Evolutionary conservation across 2,888 invertebrate genomes (phyloP), one percentile per base, ranked within the genome.

Genomic region (Epistrophe eligans): DNA sequence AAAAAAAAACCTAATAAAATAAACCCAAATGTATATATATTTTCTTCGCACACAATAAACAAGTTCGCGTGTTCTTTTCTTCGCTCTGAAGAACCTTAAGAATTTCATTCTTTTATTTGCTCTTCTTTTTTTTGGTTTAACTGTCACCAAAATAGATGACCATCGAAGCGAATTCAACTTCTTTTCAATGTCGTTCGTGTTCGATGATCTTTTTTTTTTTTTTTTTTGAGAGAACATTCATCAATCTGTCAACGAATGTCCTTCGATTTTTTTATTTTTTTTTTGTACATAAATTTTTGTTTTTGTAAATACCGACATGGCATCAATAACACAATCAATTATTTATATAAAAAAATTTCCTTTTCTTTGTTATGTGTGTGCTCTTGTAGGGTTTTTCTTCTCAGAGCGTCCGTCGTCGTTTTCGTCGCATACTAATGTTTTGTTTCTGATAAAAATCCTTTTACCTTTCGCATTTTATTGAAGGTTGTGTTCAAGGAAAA

Each of bases 241-340:
- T 85, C 84, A 85, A 85, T 62, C 84, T 80, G 84, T 80, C 84
- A 80, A 77, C 55, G 72, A 66, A 55, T 66, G 66, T 72, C 84
- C 67, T 77, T 83, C 67, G 32, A 38, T 40, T 52, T 57, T 32
- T 45, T 32, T 66, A n/a, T 9, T 57, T 48, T 35, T 40, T 77
- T 50, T 17, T 8, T 2, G 45, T 17, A 32, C 15, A 55, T 15
- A 32, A n/a, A 4, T 40, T 13, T 40, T 38, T 19, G 50, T 66
- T 81, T 62, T 17, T 32, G 48, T 48, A 73, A 43, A 81, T 71
- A 72, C 43, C 50, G 83, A 66, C 62, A 43, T 45, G 70, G 64
- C 79, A 81, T 77, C 81, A 81, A 77, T 84, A 84, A 73, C 72
- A 70, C 73, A 80, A 84, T 79, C 74, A 79, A 77, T 77, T 62